Base-by-base conservation (phyloP, 1,140 invertebrate species). In the Eriocheir sinensis region DNA sequence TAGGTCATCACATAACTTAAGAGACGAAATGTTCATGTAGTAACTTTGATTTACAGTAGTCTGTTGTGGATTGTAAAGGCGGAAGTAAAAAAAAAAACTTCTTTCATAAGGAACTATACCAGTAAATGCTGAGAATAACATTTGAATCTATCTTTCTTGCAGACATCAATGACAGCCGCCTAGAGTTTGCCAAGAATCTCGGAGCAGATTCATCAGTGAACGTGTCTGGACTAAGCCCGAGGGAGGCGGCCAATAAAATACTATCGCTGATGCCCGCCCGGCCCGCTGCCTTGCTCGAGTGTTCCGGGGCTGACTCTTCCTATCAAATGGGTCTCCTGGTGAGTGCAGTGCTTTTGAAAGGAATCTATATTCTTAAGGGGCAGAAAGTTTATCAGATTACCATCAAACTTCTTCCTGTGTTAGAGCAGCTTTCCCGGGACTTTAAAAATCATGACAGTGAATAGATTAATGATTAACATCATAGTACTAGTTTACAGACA, bases 231-330 rank as follows among this genome's bases (percentile, higher is more conserved):
- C 34, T 53, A 27, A 27, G 60, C 3, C 98, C 98, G 85, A 97
- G 97, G 80, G 97, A 98, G 3, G 96, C 98, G 60, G 97, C 98
- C 0, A 97, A 97, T 79, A 97, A 97, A 88, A 97, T 99, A 48
- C 97, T 97, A 81, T 96, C 97, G 86, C 95, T 97, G 0, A 97
- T 99, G 91, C 98, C 98, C 2, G 97, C 96, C 6, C 97, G 97
- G 94, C 98, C 99, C 0, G 98, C 98, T 95, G 97, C 98, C 53
- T 98, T 98, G 0, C 98, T 99, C 83, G 99, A 99, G 96, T 99
- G 98, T 94, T 98, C 98, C 95, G 99, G 99, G 72, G 98, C 98
- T 0, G 98, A 99, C 96, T 96, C 98, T 21, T 98, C 98, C 60
- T 98, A 98, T 53, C 97, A 98, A 38, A 96, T 98, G 41, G 98